Evolutionary conservation across 2,113 vertebrate species (phyloP).

Genomic region (Tupaia tana): DNA sequence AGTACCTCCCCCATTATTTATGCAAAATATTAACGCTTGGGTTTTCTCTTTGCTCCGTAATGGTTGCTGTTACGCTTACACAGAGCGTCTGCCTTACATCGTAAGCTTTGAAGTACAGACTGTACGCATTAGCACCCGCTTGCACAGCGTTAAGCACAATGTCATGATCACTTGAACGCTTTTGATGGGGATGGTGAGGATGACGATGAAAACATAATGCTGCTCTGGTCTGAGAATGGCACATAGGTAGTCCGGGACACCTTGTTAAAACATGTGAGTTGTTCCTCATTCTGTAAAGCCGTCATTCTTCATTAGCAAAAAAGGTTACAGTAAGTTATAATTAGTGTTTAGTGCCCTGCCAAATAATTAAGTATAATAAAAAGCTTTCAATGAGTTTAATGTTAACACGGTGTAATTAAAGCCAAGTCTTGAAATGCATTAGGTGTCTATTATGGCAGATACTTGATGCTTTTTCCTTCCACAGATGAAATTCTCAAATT

Average conservation of each 20-base stretch:
- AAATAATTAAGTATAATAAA: conserved; percentile 85
- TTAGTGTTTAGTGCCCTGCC: conserved; percentile 82
- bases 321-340: conserved; percentile 80
- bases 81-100: not conserved
- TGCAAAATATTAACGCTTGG: not conserved
- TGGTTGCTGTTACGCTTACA: not conserved
- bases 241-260: conserved; percentile 56
- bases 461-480: conserved; percentile 11
- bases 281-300: conserved; percentile 72
- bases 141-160: conserved; percentile 47
- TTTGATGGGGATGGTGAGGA: conserved; percentile 71
- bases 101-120: not conserved
- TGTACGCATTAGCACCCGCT: not conserved
- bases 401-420: conserved; percentile 81
- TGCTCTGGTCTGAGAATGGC: conserved; percentile 70
- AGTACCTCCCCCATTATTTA: not conserved
- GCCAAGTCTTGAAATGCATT: conserved; percentile 78
- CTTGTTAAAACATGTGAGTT: conserved; percentile 46
- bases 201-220: conserved; percentile 66
- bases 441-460: conserved; percentile 58
- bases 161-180: conserved; percentile 59
- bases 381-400: conserved; percentile 82
- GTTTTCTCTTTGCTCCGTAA: not conserved
- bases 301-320: conserved; percentile 82
- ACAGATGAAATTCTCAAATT: conserved; percentile 62